phyloP scores from a whole-genome alignment of 2,888 invertebrate genomes.

The Anticlea derivata region DNA sequence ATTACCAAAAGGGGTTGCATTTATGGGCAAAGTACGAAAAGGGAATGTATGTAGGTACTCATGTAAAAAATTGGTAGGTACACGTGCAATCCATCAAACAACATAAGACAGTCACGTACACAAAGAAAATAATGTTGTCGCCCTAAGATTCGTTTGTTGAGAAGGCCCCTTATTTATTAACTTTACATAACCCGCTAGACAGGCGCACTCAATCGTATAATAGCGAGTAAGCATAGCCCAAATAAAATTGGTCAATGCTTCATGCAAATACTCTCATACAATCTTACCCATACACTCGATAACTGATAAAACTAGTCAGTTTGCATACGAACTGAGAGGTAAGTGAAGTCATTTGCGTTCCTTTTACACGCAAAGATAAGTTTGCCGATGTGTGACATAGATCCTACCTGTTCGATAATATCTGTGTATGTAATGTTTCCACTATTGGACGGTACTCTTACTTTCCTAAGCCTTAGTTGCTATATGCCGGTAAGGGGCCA shows the following conservation, averaged over 20 bases:
- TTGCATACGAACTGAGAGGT: background rate
- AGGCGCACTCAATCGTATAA: constrained; percentile 36
- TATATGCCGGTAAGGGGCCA: too few relatives aligned
- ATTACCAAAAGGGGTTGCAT: too few relatives aligned
- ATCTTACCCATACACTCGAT: constrained; percentile 5
- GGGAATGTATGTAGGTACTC: too few relatives aligned
- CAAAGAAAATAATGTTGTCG: background rate
- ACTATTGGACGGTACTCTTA: constrained; percentile 32
- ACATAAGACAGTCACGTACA: constrained; percentile 1
- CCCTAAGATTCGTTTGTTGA: background rate
- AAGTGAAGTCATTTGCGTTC: constrained; percentile 2
- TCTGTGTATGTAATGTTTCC: constrained; percentile 55
- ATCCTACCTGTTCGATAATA: constrained; percentile 70
- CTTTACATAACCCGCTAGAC: constrained; percentile 20
- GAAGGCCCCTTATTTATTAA: constrained; percentile 7
- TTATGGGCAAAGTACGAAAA: too few relatives aligned
- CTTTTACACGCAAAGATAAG: constrained; percentile 36
- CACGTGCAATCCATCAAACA: background rate
- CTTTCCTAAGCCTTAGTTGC: background rate
- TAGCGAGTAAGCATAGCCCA: constrained; percentile 49
- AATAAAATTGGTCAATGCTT: constrained; percentile 61
- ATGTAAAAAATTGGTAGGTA: background rate
- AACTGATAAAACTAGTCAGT: background rate
- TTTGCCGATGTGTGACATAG: constrained; percentile 56
- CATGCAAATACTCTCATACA: constrained; percentile 50